Evolutionary conservation across 2,888 invertebrate genomes (phyloP), one percentile per base, ranked within the genome.

Genomic region (Marronus borbonicus): DNA sequence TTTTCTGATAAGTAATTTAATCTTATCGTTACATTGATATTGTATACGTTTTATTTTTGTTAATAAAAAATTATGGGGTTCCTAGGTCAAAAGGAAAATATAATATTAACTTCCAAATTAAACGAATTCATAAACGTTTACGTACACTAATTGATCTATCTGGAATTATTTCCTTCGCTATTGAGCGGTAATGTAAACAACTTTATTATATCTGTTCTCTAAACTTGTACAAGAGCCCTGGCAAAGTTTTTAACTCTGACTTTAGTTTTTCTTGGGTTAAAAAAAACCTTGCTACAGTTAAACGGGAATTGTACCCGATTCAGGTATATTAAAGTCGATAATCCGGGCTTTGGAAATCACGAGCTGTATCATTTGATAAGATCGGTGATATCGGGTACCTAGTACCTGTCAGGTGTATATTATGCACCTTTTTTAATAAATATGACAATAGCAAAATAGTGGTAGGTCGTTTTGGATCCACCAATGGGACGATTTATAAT

Each of bases 401-500:
- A 60, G 20, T 52, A 70, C 17, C 17, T 50, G 20, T 72, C 60
- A 24, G 58, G 60, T 60, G 39, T 72, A 72, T 72, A 31, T 20
- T 60, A 72, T 72, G 72, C 72, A 72, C 60, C 60, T 72, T 72
- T 58, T 60, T 58, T 60, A 58, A 72, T 72, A 72, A 60, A 72
- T 72, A 44, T 72, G 39, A 72, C 44, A 72, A 72, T 17, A 58
- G 72, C 72, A 60, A 72, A 72, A 72, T 72, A 72, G 72, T 55
- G 76, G 66, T 76, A 76, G 76, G 77, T 70, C 77, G 70, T 64
- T 64, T 49, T 64, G 65, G 68, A 28, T 44, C 72, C 14, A 39
- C 72, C 72, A 72, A 72, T 72, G 24, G 44, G 72, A 70, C 77
- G 77, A 39, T 70, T 62, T 77, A 77, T 77, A 77, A 70, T 70